Base-by-base conservation (phyloP, 2,888 invertebrate species). In the Trachelus tabidus region DNA sequence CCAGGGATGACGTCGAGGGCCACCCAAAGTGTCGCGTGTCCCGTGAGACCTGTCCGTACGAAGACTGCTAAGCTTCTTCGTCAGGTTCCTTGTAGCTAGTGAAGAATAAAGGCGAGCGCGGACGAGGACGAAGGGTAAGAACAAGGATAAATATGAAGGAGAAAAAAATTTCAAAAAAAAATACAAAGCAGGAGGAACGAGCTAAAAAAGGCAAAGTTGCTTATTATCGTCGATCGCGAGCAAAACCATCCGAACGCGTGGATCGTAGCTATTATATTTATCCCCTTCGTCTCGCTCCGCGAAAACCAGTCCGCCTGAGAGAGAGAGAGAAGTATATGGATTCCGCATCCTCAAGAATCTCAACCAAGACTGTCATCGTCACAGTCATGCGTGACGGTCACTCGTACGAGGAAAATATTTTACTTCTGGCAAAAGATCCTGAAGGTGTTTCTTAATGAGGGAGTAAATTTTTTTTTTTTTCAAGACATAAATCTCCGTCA, bases 21-120 rank as follows among this genome's bases (percentile, higher is more conserved):
- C 88, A 89, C 88, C 88, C 88, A 89, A 87, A 87, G 87, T 89
- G 89, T 89, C 88, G 86, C 87, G 85, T 86, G 87, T 87, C 81
- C 77, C 68, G 33, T 11, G 40, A 79, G 76, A 77, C 76, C 76
- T 69, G 79, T 33, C 76, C n/a, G 30, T 56, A 73, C 37, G 37
- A 74, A 34, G 78, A 78, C 76, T 2, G 56, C 40, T 77, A 76
- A 78, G 78, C 78, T 73, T 23, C 35, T 75, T 30, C 76, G 76
- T 3, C 33, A 4, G 31, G 31, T 74, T 69, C 56, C 68, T 75
- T 3, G 9, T 37, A 12, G 75, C 23, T 35, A 30, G 35, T 6
- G 23, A 74, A 23, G 74, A 73, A 73, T n/a, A 23, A 74, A 34
- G 12, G 4, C 34, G 12, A 33, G 31, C 11, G 12, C 11, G 30